These are phyloP conservation scores for Anastatus disparis DNA, from an alignment of 1,140 invertebrate species.

Conservation along the genomic window DNA sequence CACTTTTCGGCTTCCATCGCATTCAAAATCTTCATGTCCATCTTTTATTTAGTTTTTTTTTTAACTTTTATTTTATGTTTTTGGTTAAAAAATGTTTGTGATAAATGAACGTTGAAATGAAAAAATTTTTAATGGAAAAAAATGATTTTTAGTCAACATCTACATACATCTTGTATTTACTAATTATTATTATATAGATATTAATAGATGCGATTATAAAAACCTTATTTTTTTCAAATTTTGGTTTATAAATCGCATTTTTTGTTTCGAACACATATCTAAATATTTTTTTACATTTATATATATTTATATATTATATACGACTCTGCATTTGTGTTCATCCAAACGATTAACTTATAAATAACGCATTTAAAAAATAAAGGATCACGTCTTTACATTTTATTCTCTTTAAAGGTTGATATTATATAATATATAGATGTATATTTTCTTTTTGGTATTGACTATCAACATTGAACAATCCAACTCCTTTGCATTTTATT, in stretches of 20 bases:
- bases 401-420: too few species aligned
- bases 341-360: slow-evolving; percentile 27
- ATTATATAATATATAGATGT: background rate
- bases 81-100: background rate
- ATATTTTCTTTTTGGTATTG: slow-evolving; percentile 25
- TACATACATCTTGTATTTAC: background rate
- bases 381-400: slow-evolving; percentile 25
- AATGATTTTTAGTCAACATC: background rate
- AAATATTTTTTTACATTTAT: slow-evolving; percentile 21
- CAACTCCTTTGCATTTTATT: slow-evolving; percentile 19
- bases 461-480: slow-evolving; percentile 38
- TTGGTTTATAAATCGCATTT: slow-evolving; percentile 4
- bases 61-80: too few species aligned
- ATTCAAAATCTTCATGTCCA: too few species aligned
- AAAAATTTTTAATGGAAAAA: too few species aligned
- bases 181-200: slow-evolving; percentile 27
- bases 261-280: slow-evolving; percentile 37
- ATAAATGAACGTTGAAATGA: background rate
- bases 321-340: background rate
- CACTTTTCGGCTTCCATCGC: too few species aligned
- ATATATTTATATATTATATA: slow-evolving; percentile 11
- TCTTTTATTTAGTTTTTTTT: background rate
- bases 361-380: slow-evolving; percentile 22
- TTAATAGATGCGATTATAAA: slow-evolving; percentile 28
- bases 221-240: background rate